A percentile compares a stretch with the other conserved stretches of the same genome.
These are phyloP conservation scores for Limanda limanda DNA, from an alignment of 2,113 vertebrate genomes.

Conservation along the genomic window DNA sequence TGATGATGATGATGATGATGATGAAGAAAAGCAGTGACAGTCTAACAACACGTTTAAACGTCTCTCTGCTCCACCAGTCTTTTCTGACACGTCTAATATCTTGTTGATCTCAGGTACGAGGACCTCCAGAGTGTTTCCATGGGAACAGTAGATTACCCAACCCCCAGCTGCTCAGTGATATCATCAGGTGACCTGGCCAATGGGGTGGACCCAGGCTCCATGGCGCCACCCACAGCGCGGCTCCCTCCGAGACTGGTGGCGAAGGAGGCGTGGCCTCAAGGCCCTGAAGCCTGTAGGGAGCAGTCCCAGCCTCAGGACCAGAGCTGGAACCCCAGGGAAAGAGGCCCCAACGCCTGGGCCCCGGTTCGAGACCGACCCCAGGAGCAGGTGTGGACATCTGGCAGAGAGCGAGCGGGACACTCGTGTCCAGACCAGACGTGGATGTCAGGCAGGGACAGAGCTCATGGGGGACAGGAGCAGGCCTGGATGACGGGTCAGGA, in stretches of 20 bases:
- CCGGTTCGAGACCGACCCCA: constrained; percentile 38
- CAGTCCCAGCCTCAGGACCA: constrained; percentile 51
- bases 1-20: too few relatives aligned
- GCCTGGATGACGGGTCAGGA: constrained; percentile 51
- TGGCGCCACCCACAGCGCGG: constrained; percentile 75
- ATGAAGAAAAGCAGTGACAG: too few relatives aligned
- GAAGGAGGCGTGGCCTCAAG: constrained; percentile 74
- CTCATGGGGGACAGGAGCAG: constrained; percentile 13
- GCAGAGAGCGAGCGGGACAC: constrained; percentile 47
- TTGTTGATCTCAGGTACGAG: constrained; percentile 67
- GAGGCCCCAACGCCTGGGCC: constrained; percentile 28
- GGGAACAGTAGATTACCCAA: constrained; percentile 69
- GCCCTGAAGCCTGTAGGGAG: constrained; percentile 46
- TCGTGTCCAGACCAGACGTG: constrained; percentile 57
- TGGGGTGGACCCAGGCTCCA: constrained; percentile 57
- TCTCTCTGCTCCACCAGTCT: too few relatives aligned
- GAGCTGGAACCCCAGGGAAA: constrained; percentile 57
- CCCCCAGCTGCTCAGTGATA: constrained; percentile 78
- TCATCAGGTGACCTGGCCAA: constrained; percentile 73
- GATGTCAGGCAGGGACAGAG: constrained; percentile 50
- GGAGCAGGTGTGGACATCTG: constrained; percentile 47
- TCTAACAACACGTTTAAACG: too few relatives aligned
- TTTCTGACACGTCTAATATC: background rate
- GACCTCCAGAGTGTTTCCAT: constrained; percentile 76
- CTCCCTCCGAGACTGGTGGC: constrained; percentile 81